Evolutionary conservation across 2,113 vertebrate genomes (phyloP).

Genomic region (Xiphias gladius): DNA sequence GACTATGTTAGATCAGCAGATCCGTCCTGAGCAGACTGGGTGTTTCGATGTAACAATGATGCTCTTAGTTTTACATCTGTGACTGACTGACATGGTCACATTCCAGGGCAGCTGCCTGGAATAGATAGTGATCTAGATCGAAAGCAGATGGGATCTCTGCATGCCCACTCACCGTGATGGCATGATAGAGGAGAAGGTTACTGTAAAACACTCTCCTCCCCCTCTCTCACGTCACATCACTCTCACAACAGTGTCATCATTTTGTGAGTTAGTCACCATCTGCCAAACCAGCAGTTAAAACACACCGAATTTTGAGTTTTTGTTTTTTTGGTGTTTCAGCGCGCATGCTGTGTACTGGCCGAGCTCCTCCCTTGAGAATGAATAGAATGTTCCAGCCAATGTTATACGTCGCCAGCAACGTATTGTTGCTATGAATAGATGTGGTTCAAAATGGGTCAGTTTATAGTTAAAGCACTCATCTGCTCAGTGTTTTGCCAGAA

Average conservation of each 20-base stretch:
- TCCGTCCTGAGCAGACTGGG: conserved; percentile 16
- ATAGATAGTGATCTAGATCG: conserved; percentile 49
- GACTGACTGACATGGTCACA: conserved; percentile 53
- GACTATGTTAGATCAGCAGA: conserved; percentile 5
- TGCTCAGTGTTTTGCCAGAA: conserved; percentile 80
- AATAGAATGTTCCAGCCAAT: conserved; percentile 66
- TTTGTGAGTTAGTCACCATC: conserved; percentile 58
- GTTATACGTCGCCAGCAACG: too few relatives aligned
- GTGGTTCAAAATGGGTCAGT: conserved; percentile 82
- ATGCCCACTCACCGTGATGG: conserved; percentile 54
- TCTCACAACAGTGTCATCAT: conserved; percentile 41
- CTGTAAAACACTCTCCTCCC: conserved; percentile 19
- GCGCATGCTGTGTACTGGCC: conserved; percentile 39
- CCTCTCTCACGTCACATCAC: conserved; percentile 2
- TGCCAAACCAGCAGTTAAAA: conserved; percentile 39
- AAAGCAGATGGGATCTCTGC: conserved; percentile 76
- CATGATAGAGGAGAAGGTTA: conserved; percentile 31
- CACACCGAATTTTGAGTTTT: neutral
- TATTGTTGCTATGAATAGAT: conserved; percentile 81
- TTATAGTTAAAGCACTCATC: conserved; percentile 82
- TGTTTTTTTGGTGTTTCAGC: conserved; percentile 14
- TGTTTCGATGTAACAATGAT: neutral
- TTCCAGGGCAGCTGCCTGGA: conserved; percentile 65
- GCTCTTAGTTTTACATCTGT: conserved; percentile 27
- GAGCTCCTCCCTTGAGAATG: conserved; percentile 53